Conservation (phyloP, 2,888 invertebrate species). For the Cephus runcator region DNA sequence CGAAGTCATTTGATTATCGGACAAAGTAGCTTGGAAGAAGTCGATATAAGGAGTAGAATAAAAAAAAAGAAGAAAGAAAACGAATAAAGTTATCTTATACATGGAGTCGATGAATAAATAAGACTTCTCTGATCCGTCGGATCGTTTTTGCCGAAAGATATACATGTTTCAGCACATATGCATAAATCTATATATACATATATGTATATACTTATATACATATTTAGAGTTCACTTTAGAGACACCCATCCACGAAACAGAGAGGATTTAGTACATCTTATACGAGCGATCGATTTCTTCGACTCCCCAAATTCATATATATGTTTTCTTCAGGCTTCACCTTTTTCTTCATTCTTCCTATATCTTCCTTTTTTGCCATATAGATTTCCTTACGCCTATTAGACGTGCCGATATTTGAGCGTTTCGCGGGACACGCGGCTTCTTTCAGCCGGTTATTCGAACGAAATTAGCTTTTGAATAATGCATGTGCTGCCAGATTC, state of each 20-base stretch:
- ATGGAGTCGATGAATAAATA: not conserved
- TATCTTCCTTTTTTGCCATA: conserved; percentile 22
- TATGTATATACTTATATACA: not conserved
- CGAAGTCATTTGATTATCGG: not conserved
- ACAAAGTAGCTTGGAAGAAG: not conserved
- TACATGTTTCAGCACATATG: not conserved
- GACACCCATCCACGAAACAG: conserved; percentile 9
- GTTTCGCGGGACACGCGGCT: conserved; percentile 18
- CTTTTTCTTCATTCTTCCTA: conserved; percentile 22
- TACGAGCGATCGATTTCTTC: conserved; percentile 31
- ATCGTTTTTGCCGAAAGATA: not conserved
- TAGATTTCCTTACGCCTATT: conserved; percentile 35
- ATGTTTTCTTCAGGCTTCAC: not conserved
- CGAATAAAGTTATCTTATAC: not conserved
- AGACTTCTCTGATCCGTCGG: not conserved
- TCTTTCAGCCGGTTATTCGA: conserved; percentile 49
- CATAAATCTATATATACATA: not conserved
- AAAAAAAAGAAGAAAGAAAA: not conserved
- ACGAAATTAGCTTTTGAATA: conserved; percentile 56
- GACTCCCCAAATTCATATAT: conserved; percentile 16
- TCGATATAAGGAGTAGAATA: not conserved
- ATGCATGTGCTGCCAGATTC: conserved; percentile 47
- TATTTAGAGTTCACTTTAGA: not conserved
- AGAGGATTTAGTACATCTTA: conserved; percentile 30
- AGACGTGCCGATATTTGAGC: conserved; percentile 36